Base-by-base conservation (phyloP, 2,113 vertebrate species). In the Chamaetylas fuelleborni region DNA sequence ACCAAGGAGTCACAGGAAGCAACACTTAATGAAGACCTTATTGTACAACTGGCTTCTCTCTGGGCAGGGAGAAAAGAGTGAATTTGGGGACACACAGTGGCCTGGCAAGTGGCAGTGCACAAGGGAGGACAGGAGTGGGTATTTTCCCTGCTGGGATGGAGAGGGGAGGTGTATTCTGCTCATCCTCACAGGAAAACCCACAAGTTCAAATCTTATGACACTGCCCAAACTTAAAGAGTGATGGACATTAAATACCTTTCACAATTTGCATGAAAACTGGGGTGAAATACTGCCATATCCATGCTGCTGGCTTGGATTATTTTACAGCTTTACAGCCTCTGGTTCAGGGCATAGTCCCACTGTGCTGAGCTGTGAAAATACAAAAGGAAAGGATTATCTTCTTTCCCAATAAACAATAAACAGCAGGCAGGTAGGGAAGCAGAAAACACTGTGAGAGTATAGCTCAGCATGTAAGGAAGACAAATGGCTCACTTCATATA, bases 81-180 rank as follows among this genome's bases (percentile, higher is more conserved):
- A 69, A 43, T 12, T n/a, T 36, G 14, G 50, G 25, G 16, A 33
- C 23, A 48, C 22, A 14, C 9, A 53, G 19, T 14, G 48, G 8
- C 25, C 48, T 26, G 50, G 40, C n/a, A 76, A 73, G 50, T 2
- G 25, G 42, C 65, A 87, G 29, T 3, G 1, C 14, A 40, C 14
- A 1, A 0, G 11, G 19, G 16, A 24, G 6, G 38, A 12, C 31
- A 57, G n/a, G 15, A 70, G 10, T 6, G 8, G 25, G 23, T 4
- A 12, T 77, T 76, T 76, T 85, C 25, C 23, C n/a, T 60, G 18
- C 53, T 12, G 16, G 28, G 9, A 60, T 70, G n/a, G 54, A 65
- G 9, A 45, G 3, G 12, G 12, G 4, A 66, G 9, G 2, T 20
- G 2, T 0, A 2, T 60, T 69, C 43, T 24, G 51, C 34, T 8